Conservation (phyloP, 2,113 vertebrate genomes). For the Solea solea region DNA sequence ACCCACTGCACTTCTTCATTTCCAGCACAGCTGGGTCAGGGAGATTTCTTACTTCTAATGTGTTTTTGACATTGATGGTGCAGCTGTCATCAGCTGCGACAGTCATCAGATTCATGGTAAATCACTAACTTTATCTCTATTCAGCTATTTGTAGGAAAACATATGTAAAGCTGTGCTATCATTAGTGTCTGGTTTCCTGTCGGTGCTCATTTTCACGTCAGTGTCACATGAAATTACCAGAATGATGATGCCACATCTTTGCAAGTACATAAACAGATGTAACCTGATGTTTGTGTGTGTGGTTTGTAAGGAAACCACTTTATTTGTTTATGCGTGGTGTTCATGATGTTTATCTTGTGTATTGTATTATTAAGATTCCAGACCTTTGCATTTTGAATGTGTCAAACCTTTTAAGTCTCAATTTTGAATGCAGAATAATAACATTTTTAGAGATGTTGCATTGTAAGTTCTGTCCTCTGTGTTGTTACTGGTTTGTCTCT, state of each 20-base stretch:
- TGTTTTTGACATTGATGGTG: too few species aligned
- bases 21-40: background rate
- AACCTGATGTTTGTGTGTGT: background rate
- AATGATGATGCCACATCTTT: background rate
- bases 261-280: slow-evolving; percentile 1
- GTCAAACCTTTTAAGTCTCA: too few species aligned
- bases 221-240: slow-evolving; percentile 5
- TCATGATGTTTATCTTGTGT: background rate
- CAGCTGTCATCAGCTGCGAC: too few species aligned
- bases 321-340: background rate
- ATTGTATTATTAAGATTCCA: background rate
- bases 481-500: background rate
- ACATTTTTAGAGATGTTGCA: background rate
- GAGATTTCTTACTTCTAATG: background rate
- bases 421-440: too few species aligned
- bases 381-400: too few species aligned
- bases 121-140: too few species aligned
- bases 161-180: slow-evolving; percentile 17
- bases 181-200: slow-evolving; percentile 16
- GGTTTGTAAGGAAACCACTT: background rate
- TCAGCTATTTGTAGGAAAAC: background rate
- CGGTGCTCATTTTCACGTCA: background rate
- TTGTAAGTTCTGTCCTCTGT: background rate
- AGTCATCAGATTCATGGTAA: too few species aligned
- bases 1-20: background rate